Conservation (phyloP, 64 coral and sea anemone species). For the Acropora yongei region DNA sequence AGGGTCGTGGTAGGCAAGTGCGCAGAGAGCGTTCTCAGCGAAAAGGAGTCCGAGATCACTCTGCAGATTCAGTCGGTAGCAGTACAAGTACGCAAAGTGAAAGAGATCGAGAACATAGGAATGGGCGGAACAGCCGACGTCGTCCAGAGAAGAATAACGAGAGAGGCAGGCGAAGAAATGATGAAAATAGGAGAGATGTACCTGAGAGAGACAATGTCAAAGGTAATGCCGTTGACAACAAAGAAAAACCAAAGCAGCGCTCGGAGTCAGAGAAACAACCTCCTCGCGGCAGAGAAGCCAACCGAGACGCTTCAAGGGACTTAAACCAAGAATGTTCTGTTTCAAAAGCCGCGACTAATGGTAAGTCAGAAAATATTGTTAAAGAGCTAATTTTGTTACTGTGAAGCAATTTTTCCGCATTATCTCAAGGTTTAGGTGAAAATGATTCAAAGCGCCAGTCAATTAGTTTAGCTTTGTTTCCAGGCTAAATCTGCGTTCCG, state of each 20-base stretch:
- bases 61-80: conserved; percentile 93
- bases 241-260: conserved; percentile 71
- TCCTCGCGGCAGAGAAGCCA: conserved; percentile 27
- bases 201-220: conserved; percentile 72
- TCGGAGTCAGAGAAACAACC: conserved; percentile 65
- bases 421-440: not conserved
- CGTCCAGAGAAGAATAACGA: conserved; percentile 87
- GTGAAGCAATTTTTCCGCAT: not conserved
- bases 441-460: not conserved
- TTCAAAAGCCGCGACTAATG: conserved; percentile 38
- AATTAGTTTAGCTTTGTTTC: not conserved
- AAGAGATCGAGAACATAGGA: conserved; percentile 76
- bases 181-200: conserved; percentile 59
- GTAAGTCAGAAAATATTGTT: conserved; percentile 2
- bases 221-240: conserved; percentile 66
- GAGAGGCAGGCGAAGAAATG: conserved; percentile 77
- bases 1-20: conserved; percentile 97
- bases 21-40: conserved; percentile 99
- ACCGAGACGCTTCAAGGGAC: conserved; percentile 42
- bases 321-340: conserved; percentile 54
- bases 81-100: conserved; percentile 94
- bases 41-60: conserved; percentile 90
- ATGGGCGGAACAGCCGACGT: conserved; percentile 94
- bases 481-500: not conserved
- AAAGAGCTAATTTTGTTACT: not conserved